Percentiles rank a stretch among this genome's conserved stretches.
Conservation (phyloP, 2,797 vertebrate genomes). For the Lithobates sylvaticus region DNA sequence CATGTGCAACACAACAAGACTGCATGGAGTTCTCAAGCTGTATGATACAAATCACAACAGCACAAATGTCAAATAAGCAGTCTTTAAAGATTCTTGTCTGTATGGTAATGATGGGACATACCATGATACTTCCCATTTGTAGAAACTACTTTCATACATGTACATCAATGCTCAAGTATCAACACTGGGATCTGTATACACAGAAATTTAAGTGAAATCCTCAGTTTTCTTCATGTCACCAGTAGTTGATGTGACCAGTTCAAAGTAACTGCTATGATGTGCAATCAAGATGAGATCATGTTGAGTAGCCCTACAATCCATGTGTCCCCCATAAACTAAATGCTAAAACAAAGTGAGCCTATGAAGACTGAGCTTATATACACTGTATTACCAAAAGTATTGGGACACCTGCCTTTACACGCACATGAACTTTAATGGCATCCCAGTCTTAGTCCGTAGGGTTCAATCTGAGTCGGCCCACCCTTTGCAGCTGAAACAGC, state of each 20-base stretch:
- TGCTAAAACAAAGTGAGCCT: no score
- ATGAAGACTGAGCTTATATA: no score
- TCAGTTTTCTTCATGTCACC: not conserved
- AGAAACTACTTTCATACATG: conserved; percentile 7
- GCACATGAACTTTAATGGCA: no score
- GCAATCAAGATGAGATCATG: not conserved
- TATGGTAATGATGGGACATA: no score
- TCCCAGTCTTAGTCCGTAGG: no score
- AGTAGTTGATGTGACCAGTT: not conserved
- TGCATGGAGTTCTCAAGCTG: not conserved
- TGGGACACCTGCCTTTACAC: no score
- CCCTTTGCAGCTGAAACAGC: no score
- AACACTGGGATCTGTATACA: not conserved
- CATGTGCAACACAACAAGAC: conserved; percentile 16
- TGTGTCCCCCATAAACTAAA: no score
- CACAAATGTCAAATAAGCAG: not conserved
- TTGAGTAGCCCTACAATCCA: not conserved
- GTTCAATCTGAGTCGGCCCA: no score
- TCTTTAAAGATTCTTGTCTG: not conserved
- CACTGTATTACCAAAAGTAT: no score
- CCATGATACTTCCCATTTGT: not conserved
- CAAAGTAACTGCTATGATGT: no score
- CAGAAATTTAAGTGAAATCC: not conserved
- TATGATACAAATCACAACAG: not conserved
- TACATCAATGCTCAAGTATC: not conserved